phyloP scores from a whole-genome alignment of 2,888 invertebrate species.

The Odontothrips loti region DNA sequence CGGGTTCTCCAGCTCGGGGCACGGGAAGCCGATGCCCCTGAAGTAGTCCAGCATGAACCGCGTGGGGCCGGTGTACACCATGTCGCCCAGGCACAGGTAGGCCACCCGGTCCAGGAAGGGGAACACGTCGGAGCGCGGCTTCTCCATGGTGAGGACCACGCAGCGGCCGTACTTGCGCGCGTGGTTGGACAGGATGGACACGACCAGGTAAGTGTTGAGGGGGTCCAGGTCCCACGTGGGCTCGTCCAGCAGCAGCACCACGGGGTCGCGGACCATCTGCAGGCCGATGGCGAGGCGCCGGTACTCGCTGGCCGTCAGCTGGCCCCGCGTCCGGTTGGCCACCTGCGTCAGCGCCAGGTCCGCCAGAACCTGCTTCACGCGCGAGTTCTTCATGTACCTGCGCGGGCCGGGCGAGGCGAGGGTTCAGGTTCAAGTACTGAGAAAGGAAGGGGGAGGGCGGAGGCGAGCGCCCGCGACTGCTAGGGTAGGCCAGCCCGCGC shows the following conservation, averaged over 20 bases:
- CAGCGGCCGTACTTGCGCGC: slow-evolving; percentile 80
- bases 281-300: slow-evolving; percentile 85
- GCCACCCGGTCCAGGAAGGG: slow-evolving; percentile 90
- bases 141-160: slow-evolving; percentile 86
- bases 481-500: too few relatives aligned
- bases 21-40: slow-evolving; percentile 91
- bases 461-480: too few relatives aligned
- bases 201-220: slow-evolving; percentile 87
- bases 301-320: slow-evolving; percentile 83
- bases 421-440: too few relatives aligned
- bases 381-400: slow-evolving; percentile 70
- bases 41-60: slow-evolving; percentile 92
- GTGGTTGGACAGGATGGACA: slow-evolving; percentile 85
- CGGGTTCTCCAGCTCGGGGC: slow-evolving; percentile 94
- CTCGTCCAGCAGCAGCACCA: slow-evolving; percentile 83
- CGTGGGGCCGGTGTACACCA: slow-evolving; percentile 88
- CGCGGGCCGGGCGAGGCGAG: too few relatives aligned
- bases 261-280: slow-evolving; percentile 90
- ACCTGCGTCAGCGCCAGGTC: slow-evolving; percentile 91
- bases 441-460: too few relatives aligned
- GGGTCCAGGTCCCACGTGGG: slow-evolving; percentile 94
- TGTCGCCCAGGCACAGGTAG: slow-evolving; percentile 84
- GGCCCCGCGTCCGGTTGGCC: slow-evolving; percentile 75
- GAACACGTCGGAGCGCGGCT: slow-evolving; percentile 86
- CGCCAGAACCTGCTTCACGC: slow-evolving; percentile 87